These are phyloP conservation scores for Dugesia japonica DNA, from an alignment of 2,888 invertebrate species.

Conservation along the genomic window DNA sequence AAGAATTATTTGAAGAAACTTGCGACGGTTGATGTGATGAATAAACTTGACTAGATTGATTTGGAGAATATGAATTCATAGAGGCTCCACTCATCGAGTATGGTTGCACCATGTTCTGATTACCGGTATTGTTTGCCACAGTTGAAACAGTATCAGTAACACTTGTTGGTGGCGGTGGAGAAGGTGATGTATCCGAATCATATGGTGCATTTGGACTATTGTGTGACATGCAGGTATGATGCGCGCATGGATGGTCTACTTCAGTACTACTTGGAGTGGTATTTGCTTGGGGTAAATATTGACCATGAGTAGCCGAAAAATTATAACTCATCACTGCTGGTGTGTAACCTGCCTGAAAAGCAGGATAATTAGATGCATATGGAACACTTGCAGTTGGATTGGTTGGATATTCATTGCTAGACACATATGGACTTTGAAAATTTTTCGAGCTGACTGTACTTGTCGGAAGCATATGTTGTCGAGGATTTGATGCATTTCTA, in stretches of 20 bases:
- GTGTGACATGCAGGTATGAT: neutral
- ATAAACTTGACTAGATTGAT: slow-evolving; percentile 16
- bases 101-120: neutral
- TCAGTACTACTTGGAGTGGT: slow-evolving; percentile 1
- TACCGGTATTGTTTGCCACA: neutral
- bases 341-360: neutral
- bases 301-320: neutral
- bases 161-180: neutral
- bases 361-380: neutral
- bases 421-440: neutral
- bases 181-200: slow-evolving; percentile 3
- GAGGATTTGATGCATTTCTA: slow-evolving; percentile 6
- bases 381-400: neutral
- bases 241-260: neutral
- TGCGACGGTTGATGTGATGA: neutral
- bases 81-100: neutral
- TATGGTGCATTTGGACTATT: neutral
- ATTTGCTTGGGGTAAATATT: neutral
- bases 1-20: neutral
- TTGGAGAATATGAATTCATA: slow-evolving; percentile 5
- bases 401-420: neutral
- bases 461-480: neutral
- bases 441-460: slow-evolving; percentile 5
- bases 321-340: slow-evolving; percentile 3
- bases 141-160: neutral